Base-by-base conservation (phyloP, 2,113 vertebrate species). In the Fregata magnificens region DNA sequence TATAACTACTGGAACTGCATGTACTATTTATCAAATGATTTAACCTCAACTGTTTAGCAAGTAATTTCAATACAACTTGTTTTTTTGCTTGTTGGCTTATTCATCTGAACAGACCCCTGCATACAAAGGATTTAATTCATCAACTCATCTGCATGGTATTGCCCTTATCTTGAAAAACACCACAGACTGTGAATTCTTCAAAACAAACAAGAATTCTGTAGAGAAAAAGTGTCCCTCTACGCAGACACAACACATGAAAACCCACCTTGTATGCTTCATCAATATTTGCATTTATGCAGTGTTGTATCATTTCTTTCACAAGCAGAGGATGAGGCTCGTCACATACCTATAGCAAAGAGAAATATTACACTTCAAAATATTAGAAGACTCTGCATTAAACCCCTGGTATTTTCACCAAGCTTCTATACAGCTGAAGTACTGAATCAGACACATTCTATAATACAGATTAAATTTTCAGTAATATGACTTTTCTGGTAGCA, bases 261-360 rank as follows among this genome's bases (percentile, higher is more conserved):
- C 97, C 42, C 86, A 99, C 99, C 98, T 99, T 99, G 97, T 99
- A 99, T 6, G 99, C 99, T 90, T 99, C 98, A 6, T 99, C 99
- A 2, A 99, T 98, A 50, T 99, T 97, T 72, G 98, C 98, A 0
- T 97, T 98, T 91, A 99, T 96, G 2, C 99, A 99, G 93, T 99
- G 99, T 91, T 99, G 99, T 95, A 99, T 97, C 99, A 99, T 99
- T 98, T 99, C 98, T 95, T 99, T 99, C 96, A 99, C 99, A 74
- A 99, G 98, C 96, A 99, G 97, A 2, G 99, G 99, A 92, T 99
- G 99, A 9, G 99, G 99, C 96, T 99, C 99, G 0, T 99, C 99
- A 44, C 99, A 99, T 29, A 99, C 99, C 99, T 99, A 56, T 25
- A 34, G 50, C 47, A 38, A 72, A 83, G 28, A 22, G 6, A 71